Evolutionary conservation across 2,113 vertebrate species (phyloP).

Genomic region (Odocoileus hemionus): DNA sequence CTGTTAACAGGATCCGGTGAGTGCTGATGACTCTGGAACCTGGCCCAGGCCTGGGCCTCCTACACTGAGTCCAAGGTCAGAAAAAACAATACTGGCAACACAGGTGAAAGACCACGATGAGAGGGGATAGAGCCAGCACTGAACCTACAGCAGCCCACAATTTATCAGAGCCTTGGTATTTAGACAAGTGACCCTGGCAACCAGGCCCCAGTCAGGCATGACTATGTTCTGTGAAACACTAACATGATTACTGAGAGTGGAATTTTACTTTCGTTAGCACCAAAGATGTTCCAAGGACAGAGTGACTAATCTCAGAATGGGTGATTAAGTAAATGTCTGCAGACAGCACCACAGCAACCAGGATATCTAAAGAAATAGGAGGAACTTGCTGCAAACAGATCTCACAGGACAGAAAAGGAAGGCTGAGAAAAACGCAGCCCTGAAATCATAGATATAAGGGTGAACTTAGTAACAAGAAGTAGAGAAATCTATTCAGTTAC

Average conservation of each 20-base stretch:
- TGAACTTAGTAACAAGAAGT: not conserved
- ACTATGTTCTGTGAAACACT: not conserved
- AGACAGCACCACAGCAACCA: not conserved
- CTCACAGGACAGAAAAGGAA: constrained; percentile 3
- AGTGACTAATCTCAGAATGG: not conserved
- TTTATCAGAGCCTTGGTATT: constrained; percentile 14
- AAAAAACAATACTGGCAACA: not conserved
- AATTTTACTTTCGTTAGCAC: not conserved
- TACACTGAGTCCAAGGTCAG: not conserved
- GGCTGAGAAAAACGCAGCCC: not conserved
- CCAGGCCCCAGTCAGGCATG: not conserved
- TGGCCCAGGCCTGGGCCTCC: not conserved
- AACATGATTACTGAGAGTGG: not conserved
- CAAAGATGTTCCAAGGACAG: not conserved
- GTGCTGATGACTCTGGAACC: not conserved
- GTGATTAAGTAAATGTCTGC: not conserved
- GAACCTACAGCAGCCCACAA: not conserved
- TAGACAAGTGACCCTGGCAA: not conserved
- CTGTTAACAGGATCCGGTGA: not conserved
- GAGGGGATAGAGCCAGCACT: not conserved
- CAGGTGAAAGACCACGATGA: not conserved
- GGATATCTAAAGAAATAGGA: not conserved
- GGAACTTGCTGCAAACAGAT: not conserved
- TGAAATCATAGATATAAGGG: not conserved
- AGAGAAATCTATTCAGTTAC: not conserved